These are phyloP conservation scores for Loripinus fragilis DNA, from an alignment of 2,888 invertebrate species.

Conservation along the genomic window DNA sequence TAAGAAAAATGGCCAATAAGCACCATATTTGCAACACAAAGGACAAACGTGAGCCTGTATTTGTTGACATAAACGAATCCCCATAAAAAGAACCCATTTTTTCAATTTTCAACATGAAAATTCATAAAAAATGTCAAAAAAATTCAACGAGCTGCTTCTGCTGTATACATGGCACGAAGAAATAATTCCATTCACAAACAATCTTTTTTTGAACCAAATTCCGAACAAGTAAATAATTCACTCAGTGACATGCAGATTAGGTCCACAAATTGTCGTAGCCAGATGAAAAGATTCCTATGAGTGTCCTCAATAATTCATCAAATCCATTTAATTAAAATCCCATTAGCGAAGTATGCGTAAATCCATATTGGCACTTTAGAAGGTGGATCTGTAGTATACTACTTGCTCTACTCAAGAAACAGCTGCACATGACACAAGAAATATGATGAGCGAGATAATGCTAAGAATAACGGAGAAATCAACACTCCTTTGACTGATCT, in stretches of 20 bases:
- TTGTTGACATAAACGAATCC: neutral
- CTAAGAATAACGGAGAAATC: neutral
- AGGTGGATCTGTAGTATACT: neutral
- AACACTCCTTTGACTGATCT: neutral
- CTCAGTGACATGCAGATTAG: constrained; percentile 1
- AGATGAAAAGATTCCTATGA: constrained; percentile 7
- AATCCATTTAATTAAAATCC: constrained; percentile 46
- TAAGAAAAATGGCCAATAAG: constrained; percentile 29
- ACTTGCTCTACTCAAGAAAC: neutral
- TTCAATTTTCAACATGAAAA: neutral
- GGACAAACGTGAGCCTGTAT: constrained; percentile 4
- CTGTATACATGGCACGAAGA: constrained; percentile 15
- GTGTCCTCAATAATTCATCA: constrained; percentile 50
- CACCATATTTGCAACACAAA: constrained; percentile 31
- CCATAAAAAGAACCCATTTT: neutral
- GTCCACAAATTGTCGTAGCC: constrained; percentile 17
- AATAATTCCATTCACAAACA: neutral
- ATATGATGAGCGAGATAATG: neutral
- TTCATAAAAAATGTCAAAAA: neutral
- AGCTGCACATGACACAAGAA: neutral
- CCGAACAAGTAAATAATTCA: neutral
- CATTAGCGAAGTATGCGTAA: constrained; percentile 23
- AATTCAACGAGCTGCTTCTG: neutral
- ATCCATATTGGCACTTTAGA: constrained; percentile 8
- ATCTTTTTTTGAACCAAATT: neutral